A percentile compares a stretch with the other conserved stretches of the same genome.
phyloP scores from a whole-genome alignment of 2,113 vertebrate species.

The Pungitius pungitius region DNA sequence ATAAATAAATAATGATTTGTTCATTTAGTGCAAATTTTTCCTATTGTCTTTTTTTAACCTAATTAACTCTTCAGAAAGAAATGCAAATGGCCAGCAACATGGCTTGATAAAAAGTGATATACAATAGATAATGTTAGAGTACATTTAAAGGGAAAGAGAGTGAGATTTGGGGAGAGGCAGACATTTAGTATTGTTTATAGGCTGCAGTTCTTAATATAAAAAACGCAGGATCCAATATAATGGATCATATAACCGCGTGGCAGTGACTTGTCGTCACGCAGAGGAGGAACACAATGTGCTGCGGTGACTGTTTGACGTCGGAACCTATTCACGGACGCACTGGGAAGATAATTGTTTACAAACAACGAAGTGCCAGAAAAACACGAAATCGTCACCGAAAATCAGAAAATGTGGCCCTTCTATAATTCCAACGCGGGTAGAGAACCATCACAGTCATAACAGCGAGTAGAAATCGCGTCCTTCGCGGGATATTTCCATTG shows the following conservation, averaged over 20 bases:
- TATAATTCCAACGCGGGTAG: background rate
- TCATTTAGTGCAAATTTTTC: too few species aligned
- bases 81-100: too few species aligned
- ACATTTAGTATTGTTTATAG: background rate
- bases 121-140: too few species aligned
- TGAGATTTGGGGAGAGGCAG: background rate
- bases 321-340: conserved; percentile 60
- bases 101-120: too few species aligned
- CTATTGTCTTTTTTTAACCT: background rate
- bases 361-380: conserved; percentile 46
- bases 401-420: background rate
- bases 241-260: too few species aligned
- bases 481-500: background rate
- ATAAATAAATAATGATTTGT: too few species aligned
- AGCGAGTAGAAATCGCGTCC: background rate
- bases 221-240: background rate
- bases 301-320: conserved; percentile 47
- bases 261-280: background rate
- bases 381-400: background rate
- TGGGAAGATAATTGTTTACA: conserved; percentile 66
- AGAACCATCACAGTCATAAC: background rate
- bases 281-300: conserved; percentile 43
- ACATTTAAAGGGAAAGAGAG: background rate
- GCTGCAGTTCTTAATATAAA: background rate
- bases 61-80: background rate